Evolutionary conservation across 2,797 vertebrate genomes (phyloP).

Genomic region (Nyctalus aviator): DNA sequence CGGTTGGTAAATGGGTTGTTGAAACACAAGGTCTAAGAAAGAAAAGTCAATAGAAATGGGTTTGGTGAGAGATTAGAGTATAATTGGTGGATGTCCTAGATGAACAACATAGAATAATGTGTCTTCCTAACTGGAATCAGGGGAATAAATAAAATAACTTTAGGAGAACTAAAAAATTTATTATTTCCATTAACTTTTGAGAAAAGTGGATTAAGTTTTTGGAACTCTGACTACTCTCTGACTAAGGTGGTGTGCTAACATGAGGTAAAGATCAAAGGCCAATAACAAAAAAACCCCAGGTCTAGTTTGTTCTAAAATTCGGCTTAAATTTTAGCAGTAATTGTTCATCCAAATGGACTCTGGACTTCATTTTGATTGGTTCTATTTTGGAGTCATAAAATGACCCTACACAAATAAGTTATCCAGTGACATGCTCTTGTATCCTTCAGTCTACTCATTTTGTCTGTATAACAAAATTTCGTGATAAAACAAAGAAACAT

Average conservation of each 20-base stretch:
- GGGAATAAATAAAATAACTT: constrained; percentile 48
- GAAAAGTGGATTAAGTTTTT: constrained; percentile 20
- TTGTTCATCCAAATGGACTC: constrained; percentile 2
- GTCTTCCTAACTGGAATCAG: not conserved
- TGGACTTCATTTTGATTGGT: not conserved
- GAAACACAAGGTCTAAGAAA: constrained; percentile 8
- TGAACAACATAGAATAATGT: not conserved
- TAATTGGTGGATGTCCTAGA: not conserved
- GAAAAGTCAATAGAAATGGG: not conserved
- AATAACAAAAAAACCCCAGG: not conserved
- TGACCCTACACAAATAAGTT: not conserved
- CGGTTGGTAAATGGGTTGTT: not conserved
- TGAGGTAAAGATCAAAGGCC: constrained; percentile 41
- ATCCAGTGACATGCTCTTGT: not conserved
- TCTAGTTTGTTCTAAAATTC: not conserved
- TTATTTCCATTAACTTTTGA: constrained; percentile 19
- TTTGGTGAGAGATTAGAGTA: not conserved
- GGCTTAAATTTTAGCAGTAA: constrained; percentile 5
- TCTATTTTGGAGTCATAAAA: constrained; percentile 6
- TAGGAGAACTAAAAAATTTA: not conserved
- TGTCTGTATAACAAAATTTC: not conserved
- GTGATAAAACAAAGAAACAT: constrained; percentile 21
- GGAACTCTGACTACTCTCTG: not conserved
- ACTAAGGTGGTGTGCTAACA: not conserved
- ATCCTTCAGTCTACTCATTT: not conserved